Conservation (phyloP, 2,888 invertebrate genomes). For the Oligia latruncula region DNA sequence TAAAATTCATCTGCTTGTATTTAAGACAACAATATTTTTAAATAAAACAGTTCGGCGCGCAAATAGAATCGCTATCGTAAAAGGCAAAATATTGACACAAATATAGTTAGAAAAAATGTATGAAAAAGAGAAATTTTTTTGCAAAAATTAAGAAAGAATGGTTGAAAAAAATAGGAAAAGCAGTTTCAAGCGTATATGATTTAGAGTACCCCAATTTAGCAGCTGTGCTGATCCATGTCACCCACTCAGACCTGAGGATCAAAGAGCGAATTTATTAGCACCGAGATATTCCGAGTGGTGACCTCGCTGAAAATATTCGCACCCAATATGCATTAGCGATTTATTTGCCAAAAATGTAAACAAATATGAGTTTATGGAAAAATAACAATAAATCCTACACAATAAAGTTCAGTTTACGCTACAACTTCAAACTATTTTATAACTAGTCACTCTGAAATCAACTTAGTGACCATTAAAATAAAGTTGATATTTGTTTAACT, state of each 20-base stretch:
- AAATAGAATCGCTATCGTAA: constrained; percentile 1
- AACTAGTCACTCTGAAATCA: too few relatives aligned
- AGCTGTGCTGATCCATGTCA: constrained; percentile 64
- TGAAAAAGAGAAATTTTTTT: not conserved
- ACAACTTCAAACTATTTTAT: too few relatives aligned
- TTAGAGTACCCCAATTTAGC: constrained; percentile 58
- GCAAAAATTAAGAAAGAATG: constrained; percentile 4
- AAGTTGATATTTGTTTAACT: too few relatives aligned
- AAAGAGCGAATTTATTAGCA: constrained; percentile 10
- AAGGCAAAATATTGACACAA: not conserved
- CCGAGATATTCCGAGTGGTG: not conserved
- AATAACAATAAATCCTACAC: too few relatives aligned
- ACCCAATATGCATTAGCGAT: not conserved
- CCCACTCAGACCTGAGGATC: constrained; percentile 62
- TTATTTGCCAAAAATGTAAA: too few relatives aligned
- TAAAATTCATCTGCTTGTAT: not conserved
- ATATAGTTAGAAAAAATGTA: not conserved
- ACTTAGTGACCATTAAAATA: too few relatives aligned
- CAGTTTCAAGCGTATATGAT: constrained; percentile 17
- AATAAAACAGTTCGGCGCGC: not conserved
- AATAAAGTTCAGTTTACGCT: too few relatives aligned
- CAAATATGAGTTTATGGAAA: too few relatives aligned
- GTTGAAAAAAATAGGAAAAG: not conserved
- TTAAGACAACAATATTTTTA: constrained; percentile 9
- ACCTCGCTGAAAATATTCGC: not conserved